Conservation (phyloP, 2,797 vertebrate genomes). For the Galagoides demidoff region DNA sequence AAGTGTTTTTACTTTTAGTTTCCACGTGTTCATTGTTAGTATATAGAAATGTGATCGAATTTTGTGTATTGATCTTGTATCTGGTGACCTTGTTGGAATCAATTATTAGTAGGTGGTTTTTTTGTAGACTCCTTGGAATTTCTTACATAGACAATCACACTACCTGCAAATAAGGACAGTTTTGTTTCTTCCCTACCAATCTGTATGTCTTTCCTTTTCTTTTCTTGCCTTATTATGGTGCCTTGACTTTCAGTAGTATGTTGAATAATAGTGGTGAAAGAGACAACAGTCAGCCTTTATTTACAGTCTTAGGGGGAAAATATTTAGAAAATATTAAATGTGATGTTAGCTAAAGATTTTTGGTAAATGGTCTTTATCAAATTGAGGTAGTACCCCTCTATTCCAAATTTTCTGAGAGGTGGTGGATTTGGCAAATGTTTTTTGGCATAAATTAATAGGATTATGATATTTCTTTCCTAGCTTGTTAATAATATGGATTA, state of each 20-base stretch:
- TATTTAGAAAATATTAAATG: background rate
- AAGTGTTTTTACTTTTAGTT: background rate
- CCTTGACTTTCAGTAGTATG: background rate
- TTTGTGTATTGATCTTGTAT: background rate
- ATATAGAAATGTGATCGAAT: background rate
- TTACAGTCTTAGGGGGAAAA: background rate
- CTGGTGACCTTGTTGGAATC: fast-evolving
- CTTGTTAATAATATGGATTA: background rate
- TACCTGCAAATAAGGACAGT: background rate
- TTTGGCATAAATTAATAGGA: background rate
- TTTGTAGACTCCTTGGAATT: background rate
- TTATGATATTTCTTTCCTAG: background rate
- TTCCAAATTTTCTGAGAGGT: background rate
- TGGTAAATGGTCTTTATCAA: background rate
- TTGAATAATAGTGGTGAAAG: background rate
- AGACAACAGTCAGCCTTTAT: background rate
- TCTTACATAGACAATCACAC: background rate
- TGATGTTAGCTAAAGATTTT: background rate
- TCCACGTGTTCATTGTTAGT: background rate
- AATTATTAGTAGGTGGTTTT: background rate
- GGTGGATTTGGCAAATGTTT: background rate
- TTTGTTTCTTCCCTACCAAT: background rate
- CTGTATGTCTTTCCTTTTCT: background rate
- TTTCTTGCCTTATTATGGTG: background rate
- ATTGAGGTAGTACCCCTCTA: background rate